A percentile compares a stretch with the other conserved stretches of the same genome.
Evolutionary conservation across 2,113 vertebrate species (phyloP).

Genomic region (Phalacrocorax brasilianus): DNA sequence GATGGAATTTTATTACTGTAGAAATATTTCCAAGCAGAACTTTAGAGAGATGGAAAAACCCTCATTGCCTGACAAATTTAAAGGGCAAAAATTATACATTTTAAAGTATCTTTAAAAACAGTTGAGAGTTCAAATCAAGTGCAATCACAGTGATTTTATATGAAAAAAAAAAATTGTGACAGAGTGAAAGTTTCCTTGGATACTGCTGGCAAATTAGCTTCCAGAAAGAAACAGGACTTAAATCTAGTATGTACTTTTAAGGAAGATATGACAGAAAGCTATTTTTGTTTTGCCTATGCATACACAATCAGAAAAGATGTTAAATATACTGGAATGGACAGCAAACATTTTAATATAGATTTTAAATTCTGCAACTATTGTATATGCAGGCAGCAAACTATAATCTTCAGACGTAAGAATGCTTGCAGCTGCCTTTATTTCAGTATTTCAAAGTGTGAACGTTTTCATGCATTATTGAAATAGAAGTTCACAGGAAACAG

Average conservation of each 20-base stretch:
- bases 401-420: not conserved
- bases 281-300: not conserved
- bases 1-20: conserved; percentile 54
- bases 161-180: not conserved
- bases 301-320: not conserved
- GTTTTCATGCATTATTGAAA: conserved; percentile 13
- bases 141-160: conserved; percentile 50
- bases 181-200: conserved; percentile 36
- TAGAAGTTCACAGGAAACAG: not conserved
- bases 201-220: not conserved
- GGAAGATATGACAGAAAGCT: not conserved
- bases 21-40: conserved; percentile 57
- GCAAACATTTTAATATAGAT: not conserved
- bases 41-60: conserved; percentile 16
- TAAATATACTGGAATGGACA: not conserved
- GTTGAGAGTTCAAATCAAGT: conserved; percentile 65
- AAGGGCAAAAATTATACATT: conserved; percentile 61
- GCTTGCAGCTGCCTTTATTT: not conserved
- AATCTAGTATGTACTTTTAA: not conserved
- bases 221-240: not conserved
- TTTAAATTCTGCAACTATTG: not conserved
- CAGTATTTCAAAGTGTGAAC: not conserved
- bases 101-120: conserved; percentile 54
- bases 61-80: conserved; percentile 55
- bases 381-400: not conserved